Evolutionary conservation across 1,140 invertebrate species (phyloP).

Genomic region (Apis mellifera): DNA sequence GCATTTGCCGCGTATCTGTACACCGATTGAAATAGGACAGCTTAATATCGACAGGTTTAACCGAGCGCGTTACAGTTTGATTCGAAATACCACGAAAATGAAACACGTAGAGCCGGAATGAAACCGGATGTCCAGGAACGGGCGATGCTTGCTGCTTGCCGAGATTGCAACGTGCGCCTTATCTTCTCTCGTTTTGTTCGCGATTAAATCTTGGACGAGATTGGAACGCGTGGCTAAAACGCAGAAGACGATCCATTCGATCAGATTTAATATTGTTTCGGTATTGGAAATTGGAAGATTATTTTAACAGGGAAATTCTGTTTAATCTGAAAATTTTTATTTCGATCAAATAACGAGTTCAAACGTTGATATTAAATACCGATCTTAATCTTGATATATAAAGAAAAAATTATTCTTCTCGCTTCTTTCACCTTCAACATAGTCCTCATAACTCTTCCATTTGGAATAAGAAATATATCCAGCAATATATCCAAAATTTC

Average conservation of each 20-base stretch:
- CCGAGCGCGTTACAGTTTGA: neutral
- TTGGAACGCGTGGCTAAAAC: neutral
- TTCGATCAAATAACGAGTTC: too few species aligned
- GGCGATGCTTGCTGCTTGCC: neutral
- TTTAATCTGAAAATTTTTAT: too few species aligned
- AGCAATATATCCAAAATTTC: too few species aligned
- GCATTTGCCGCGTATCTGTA: neutral
- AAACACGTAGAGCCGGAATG: constrained; percentile 3
- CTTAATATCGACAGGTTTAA: neutral
- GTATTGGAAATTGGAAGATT: too few species aligned
- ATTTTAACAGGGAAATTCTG: too few species aligned
- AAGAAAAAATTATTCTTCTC: too few species aligned
- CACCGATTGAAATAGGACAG: neutral
- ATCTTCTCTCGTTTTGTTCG: constrained; percentile 26
- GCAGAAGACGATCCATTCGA: neutral
- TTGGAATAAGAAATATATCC: too few species aligned
- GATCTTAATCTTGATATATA: too few species aligned
- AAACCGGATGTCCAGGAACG: neutral
- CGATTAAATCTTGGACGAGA: constrained; percentile 34
- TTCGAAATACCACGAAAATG: neutral
- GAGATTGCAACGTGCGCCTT: constrained; percentile 19
- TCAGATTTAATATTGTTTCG: neutral
- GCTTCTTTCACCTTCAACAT: too few species aligned
- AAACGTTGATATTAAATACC: too few species aligned
- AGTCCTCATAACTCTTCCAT: too few species aligned